Base-by-base conservation (phyloP, 2,113 vertebrate species). In the Brachypteracias leptosomus region DNA sequence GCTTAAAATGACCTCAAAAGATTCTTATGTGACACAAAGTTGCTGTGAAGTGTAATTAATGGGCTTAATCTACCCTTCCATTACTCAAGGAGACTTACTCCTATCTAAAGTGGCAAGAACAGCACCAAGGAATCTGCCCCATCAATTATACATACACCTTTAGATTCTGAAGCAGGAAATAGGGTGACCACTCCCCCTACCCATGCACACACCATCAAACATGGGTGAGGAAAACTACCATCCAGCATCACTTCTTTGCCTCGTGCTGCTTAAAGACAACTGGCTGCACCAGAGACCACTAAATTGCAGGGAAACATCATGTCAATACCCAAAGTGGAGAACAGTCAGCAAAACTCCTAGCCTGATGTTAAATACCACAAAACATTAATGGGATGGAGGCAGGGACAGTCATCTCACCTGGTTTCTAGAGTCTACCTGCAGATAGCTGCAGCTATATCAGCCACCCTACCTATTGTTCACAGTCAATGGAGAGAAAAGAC, bases 31-130 rank as follows among this genome's bases (percentile, higher is more conserved):
- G 72, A 54, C 80, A 76, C 63, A 80, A 67, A 76, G 70, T 22
- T 86, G 75, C 72, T 82, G 51, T 75, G 76, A 76, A 89, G 63
- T 65, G 47, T 42, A 65, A 76, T 61, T 86, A 89, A 86, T 51
- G 35, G 67, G 31, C 46, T 83, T 91, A 42, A 74, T 89, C 44
- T 40, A 51, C 44, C 33, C 58, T 49, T 59, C 38, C 74, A 18
- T 83, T 84, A 80, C 80, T 91, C 59, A 65, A 25, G 36, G 28
- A 78, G 57, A 84, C 86, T 86, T 93, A 61, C 29, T 82, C 11
- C 52, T 31, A 6, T 47, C 21, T 74, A 49, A 95, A 93, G 79
- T 59, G 71, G n/a, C 0, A 0, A 85, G 72, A 91, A 70, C 42
- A 80, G 55, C 29, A 46, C 17, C 0, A 0, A 85, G 42, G 28